Evolutionary conservation across 2,797 vertebrate species (phyloP), one percentile per base, ranked within the genome.

Genomic region (Huso huso): DNA sequence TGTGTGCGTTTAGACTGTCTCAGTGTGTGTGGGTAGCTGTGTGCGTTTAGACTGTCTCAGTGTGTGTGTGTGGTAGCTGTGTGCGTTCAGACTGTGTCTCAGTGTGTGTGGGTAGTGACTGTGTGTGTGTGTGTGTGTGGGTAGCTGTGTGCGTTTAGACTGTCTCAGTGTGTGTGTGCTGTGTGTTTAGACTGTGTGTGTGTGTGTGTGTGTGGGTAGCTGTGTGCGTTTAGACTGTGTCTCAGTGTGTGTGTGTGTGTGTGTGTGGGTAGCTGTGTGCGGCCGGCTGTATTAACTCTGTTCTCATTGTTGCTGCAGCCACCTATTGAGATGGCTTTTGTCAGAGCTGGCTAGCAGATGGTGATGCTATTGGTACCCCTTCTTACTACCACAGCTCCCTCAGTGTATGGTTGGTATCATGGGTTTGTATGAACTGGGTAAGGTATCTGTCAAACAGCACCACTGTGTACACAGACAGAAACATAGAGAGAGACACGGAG

Each of bases 381-480:
- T 66, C 94, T 93, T 94, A 93, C 90, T 96, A 95, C 94, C 94
- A 95, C 95, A 94, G 91, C 95, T 37, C 23, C 23, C 23, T 97
- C 95, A 96, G 93, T 97, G 90, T 96, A 95, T 97, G 95, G 95
- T 97, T 97, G 95, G 95, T 97, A 98, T 97, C 94, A 96, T 91
- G 95, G 95, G 95, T 97, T 97, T 97, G 95, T 97, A 90, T 90
- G 94, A 94, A 88, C 90, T 95, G 93, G 95, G 95, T 97, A 97
- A 97, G 95, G 93, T 93, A 87, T 90, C 94, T 94, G 90, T 91
- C 89, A 88, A 89, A 61, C 57, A 67, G 57, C 89, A 90, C 80
- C 88, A 89, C 89, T 81, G 87, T 86, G 84, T 84, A 83, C 75
- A 82, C 86, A 86, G 85, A 82, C 52, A 53, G 8, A 8, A 53